A percentile compares a stretch with the other conserved stretches of the same genome.
Conservation (phyloP, 2,113 vertebrate genomes). For the Bungarus multicinctus region DNA sequence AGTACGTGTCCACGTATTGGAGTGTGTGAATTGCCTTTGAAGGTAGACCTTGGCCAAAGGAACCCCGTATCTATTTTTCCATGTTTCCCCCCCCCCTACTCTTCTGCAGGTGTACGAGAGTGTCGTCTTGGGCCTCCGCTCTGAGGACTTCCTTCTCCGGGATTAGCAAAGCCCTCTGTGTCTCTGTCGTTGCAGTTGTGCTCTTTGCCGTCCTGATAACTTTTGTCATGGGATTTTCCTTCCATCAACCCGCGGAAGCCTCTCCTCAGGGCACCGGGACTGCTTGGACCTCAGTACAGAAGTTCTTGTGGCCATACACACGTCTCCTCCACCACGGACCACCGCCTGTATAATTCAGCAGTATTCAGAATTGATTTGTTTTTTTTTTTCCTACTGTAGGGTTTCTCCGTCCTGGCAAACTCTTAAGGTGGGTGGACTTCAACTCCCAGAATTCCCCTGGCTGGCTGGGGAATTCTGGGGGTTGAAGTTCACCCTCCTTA, state of each 20-base stretch:
- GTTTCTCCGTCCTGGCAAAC: neutral
- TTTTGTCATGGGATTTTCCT: conserved; percentile 80
- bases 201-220: conserved; percentile 81
- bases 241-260: conserved; percentile 83
- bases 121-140: conserved; percentile 45
- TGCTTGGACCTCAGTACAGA: conserved; percentile 87
- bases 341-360: conserved; percentile 76
- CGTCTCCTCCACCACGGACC: conserved; percentile 83
- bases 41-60: neutral
- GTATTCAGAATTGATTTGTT: neutral
- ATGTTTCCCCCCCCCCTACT: too few relatives aligned
- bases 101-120: conserved; percentile 43
- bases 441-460: neutral
- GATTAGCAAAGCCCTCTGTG: conserved; percentile 72
- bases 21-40: neutral
- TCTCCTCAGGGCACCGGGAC: conserved; percentile 82
- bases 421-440: neutral
- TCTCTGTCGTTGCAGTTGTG: conserved; percentile 74
- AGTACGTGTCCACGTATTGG: neutral
- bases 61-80: neutral
- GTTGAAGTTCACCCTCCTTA: neutral
- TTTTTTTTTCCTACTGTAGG: neutral
- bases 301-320: conserved; percentile 88
- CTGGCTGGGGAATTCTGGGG: neutral
- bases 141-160: conserved; percentile 62